Conservation (phyloP, 2,888 invertebrate species). For the Carcina quercana region DNA sequence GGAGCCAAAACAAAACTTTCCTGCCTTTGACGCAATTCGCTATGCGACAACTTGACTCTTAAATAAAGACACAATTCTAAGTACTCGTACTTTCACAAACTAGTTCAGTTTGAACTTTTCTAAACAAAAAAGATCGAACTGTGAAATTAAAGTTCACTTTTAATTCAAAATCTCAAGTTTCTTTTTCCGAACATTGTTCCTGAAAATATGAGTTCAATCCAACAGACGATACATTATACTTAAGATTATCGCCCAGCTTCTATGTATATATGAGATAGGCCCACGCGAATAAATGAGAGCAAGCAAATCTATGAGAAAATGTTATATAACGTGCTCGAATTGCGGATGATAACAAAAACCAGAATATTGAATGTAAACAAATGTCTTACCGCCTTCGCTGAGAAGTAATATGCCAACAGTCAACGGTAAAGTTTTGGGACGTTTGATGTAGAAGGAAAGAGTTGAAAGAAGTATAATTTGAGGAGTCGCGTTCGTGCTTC, state of each 20-base stretch:
- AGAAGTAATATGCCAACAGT: slow-evolving; percentile 28
- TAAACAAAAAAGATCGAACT: no score
- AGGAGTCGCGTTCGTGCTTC: slow-evolving; percentile 19
- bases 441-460: slow-evolving; percentile 18
- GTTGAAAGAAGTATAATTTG: slow-evolving; percentile 21
- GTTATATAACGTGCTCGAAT: slow-evolving; percentile 41
- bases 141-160: no score
- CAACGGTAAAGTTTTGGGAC: slow-evolving; percentile 31
- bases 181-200: no score
- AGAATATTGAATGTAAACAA: slow-evolving; percentile 36
- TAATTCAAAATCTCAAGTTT: no score
- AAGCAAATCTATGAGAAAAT: slow-evolving; percentile 25
- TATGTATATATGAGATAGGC: no score
- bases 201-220: not conserved
- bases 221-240: not conserved
- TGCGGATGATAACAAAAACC: slow-evolving; percentile 29
- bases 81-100: no score
- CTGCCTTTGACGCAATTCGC: no score
- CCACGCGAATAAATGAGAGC: slow-evolving; percentile 19
- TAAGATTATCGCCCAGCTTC: slow-evolving; percentile 22
- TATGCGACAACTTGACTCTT: no score
- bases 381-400: slow-evolving; percentile 47
- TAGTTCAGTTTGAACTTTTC: no score
- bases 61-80: no score
- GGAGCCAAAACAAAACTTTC: no score